These are phyloP conservation scores for Sakesphorus luctuosus DNA, from an alignment of 2,113 vertebrate genomes.

Conservation along the genomic window DNA sequence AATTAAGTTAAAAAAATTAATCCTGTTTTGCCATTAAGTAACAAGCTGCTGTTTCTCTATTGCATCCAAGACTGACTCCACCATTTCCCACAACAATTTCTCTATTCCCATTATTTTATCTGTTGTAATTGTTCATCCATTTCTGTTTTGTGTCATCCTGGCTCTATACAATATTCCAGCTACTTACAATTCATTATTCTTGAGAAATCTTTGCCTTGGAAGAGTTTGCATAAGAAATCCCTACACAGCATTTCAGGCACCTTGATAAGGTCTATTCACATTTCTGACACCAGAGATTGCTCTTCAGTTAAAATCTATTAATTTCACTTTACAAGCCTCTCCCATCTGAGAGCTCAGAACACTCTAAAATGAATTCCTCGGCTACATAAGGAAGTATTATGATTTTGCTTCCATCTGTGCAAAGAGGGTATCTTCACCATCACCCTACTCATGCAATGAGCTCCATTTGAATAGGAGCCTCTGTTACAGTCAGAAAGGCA, in stretches of 20 bases:
- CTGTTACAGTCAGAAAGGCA: constrained; percentile 62
- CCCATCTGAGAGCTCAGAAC: neutral
- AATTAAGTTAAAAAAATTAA: neutral
- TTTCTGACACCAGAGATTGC: constrained; percentile 64
- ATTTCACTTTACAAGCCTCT: constrained; percentile 40
- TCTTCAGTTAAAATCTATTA: constrained; percentile 66
- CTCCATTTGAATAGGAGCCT: constrained; percentile 64
- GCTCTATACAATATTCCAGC: neutral
- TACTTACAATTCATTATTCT: neutral
- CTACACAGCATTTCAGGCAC: neutral
- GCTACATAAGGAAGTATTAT: constrained; percentile 55
- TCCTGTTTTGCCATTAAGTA: neutral
- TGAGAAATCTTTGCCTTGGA: neutral
- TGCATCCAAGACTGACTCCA: neutral
- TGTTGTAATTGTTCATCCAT: neutral
- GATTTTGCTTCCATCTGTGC: constrained; percentile 50
- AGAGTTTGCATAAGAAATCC: neutral
- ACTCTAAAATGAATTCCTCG: constrained; percentile 24
- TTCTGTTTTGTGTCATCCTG: neutral
- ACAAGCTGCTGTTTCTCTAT: neutral
- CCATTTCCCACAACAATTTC: neutral
- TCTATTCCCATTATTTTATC: neutral
- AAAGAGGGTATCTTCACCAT: constrained; percentile 55
- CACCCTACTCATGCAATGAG: constrained; percentile 43
- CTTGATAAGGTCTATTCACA: constrained; percentile 59